Base-by-base conservation (phyloP, 2,888 invertebrate genomes). In the Spatulosminthurus flaviceps region DNA sequence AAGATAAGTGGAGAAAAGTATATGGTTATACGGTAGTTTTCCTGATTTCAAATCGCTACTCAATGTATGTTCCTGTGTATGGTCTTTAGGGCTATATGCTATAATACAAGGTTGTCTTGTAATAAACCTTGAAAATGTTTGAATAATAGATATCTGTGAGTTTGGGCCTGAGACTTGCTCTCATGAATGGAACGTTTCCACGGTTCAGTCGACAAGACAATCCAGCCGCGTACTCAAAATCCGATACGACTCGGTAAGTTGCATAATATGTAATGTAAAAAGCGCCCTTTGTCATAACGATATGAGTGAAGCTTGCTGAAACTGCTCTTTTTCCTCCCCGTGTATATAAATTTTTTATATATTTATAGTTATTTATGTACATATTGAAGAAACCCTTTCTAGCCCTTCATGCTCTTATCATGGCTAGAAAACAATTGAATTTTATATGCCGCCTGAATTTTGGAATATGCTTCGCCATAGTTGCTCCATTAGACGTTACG, bases 161-260 rank as follows among this genome's bases (percentile, higher is more conserved):
- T 83, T 89, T 92, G 41, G 90, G 91, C 26, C 90, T 92, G 71
- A 89, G 94, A 79, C 88, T 94, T 79, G 92, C 92, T 75, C 89
- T 95, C 85, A 90, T 95, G 83, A 92, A 93, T 86, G 94, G 94
- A 22, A 90, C 92, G 0, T 88, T 94, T 84, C 95, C 95, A 13
- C 91, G 91, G 82, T 95, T 95, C 88, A 93, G 92, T 13, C 92
- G 92, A 77, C 94, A 94, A 87, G 95, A 95, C 88, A 95, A 95
- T 88, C 95, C 95, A 0, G 92, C 94, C 2, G 93, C 95, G 21
- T 94, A 94, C 87, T 86, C 87, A 7, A 92, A 86, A 26, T 86
- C 86, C 24, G 80, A 86, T 29, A 67, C 87, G 21, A 89, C 88
- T 73, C 79, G 83, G 84, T 84, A 79, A 80, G 80, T 74, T 29